These are phyloP conservation scores for Sinopyrophorus schimmeli DNA, from an alignment of 2,888 invertebrate genomes.

Conservation along the genomic window DNA sequence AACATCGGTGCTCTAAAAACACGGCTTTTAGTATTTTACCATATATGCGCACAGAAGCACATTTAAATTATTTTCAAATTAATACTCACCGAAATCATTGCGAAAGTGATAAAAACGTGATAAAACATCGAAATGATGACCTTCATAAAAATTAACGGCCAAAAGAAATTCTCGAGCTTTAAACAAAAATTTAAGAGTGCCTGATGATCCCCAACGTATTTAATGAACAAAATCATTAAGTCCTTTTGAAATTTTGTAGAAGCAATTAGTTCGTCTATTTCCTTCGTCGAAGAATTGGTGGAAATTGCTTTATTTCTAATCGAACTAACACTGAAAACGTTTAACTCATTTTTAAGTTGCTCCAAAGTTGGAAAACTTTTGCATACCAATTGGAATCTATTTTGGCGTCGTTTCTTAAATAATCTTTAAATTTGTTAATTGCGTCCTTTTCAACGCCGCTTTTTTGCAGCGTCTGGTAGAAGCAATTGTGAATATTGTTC, in stretches of 20 bases:
- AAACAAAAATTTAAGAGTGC: constrained; percentile 9
- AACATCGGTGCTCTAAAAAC: constrained; percentile 14
- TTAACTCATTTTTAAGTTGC: too few species aligned
- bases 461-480: constrained; percentile 8
- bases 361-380: too few species aligned
- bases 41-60: too few species aligned
- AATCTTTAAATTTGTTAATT: too few species aligned
- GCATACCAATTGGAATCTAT: too few species aligned
- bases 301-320: too few species aligned
- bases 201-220: constrained; percentile 20
- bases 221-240: constrained; percentile 5
- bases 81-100: constrained; percentile 15
- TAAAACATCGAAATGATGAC: constrained; percentile 20
- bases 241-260: constrained; percentile 8
- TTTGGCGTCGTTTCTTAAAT: too few species aligned
- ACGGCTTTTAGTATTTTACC: too few species aligned
- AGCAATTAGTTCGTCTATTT: constrained; percentile 2
- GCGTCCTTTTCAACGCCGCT: neutral
- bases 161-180: constrained; percentile 16
- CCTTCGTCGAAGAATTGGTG: too few species aligned
- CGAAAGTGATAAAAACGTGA: constrained; percentile 19
- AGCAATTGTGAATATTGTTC: constrained; percentile 12
- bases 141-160: constrained; percentile 20
- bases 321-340: too few species aligned
- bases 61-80: too few species aligned